These are phyloP conservation scores for Cryptocephalus moraei DNA, from an alignment of 2,888 invertebrate genomes.

Conservation along the genomic window DNA sequence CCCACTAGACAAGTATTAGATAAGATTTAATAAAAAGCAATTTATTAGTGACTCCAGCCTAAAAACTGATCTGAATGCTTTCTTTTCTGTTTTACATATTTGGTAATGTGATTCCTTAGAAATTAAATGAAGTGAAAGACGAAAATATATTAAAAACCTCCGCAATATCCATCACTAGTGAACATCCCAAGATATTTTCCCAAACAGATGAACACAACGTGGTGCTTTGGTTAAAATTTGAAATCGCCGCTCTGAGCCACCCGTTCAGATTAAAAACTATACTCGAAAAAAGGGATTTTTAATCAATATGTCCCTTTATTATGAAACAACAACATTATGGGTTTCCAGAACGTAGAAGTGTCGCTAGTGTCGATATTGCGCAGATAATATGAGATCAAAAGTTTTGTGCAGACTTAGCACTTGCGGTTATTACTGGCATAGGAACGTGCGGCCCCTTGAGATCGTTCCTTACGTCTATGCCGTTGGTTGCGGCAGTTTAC, in stretches of 20 bases:
- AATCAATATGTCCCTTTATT: constrained; percentile 30
- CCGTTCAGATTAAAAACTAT: background rate
- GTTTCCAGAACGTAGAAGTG: background rate
- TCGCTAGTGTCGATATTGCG: constrained; percentile 11
- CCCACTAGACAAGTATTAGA: no score
- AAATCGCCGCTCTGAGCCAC: constrained; percentile 1
- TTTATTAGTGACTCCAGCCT: no score
- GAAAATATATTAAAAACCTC: constrained; percentile 15
- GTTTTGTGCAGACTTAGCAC: constrained; percentile 33
- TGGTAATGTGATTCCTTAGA: constrained; percentile 9
- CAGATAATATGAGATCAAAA: constrained; percentile 26
- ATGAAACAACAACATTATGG: constrained; percentile 12
- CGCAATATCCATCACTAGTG: constrained; percentile 15
- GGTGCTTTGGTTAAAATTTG: constrained; percentile 34
- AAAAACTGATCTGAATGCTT: no score
- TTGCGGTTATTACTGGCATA: constrained; percentile 45
- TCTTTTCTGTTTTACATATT: background rate
- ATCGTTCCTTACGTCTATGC: constrained; percentile 39
- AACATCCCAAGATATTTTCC: constrained; percentile 12
- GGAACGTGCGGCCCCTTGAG: constrained; percentile 38
- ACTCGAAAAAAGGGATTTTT: constrained; percentile 27
- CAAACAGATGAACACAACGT: constrained; percentile 34
- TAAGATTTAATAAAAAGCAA: no score
- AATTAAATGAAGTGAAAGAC: constrained; percentile 11
- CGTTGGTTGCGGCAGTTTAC: constrained; percentile 39